Evolutionary conservation across 2,113 vertebrate genomes (phyloP).

Genomic region (Pica pica): DNA sequence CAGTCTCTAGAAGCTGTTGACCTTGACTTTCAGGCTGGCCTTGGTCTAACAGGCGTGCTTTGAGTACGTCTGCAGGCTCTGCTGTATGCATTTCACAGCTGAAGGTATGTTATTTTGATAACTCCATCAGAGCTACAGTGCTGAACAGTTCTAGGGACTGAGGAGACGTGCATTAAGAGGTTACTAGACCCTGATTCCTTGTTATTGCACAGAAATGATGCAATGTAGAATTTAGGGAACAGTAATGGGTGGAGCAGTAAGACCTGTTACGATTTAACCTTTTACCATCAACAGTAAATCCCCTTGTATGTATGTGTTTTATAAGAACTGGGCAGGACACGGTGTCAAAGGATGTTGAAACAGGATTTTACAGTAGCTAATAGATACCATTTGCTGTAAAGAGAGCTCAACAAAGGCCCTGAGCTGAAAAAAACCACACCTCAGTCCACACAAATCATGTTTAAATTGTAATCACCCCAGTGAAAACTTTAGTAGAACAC

Average conservation of each 20-base stretch:
- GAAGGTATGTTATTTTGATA: background rate
- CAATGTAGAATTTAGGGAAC: background rate
- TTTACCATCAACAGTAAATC: background rate
- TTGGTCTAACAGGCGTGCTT: background rate
- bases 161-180: background rate
- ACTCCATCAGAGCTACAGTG: background rate
- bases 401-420: background rate
- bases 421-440: background rate
- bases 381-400: constrained; percentile 9
- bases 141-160: background rate
- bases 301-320: background rate
- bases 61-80: background rate
- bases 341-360: background rate
- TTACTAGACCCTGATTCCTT: background rate
- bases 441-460: background rate
- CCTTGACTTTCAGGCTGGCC: background rate
- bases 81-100: background rate
- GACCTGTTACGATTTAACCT: background rate
- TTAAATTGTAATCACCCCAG: background rate
- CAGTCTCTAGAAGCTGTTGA: background rate
- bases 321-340: background rate
- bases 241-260: background rate
- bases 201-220: background rate
- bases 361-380: constrained; percentile 9
- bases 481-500: background rate